Conservation (phyloP, 2,797 vertebrate species). For the Acanthurus leucopareius region DNA sequence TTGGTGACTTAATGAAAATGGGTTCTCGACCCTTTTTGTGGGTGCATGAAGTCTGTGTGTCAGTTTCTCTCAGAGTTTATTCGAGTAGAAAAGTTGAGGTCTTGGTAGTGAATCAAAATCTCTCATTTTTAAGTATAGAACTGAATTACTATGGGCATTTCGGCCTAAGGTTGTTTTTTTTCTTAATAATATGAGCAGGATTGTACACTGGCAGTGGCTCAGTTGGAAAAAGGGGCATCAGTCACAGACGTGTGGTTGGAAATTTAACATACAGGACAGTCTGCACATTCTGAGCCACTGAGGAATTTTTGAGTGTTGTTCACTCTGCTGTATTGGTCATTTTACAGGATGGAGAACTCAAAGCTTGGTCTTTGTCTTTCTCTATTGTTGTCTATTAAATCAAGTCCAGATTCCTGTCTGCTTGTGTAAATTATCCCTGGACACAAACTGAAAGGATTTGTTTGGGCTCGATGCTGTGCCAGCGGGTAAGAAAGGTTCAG, state of each 20-base stretch:
- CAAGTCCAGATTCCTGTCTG: conserved; percentile 34
- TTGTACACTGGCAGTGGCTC: conserved; percentile 52
- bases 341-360: conserved; percentile 31
- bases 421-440: conserved; percentile 41
- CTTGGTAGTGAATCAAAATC: conserved; percentile 44
- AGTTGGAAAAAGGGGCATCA: conserved; percentile 65
- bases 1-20: no score
- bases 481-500: conserved; percentile 33
- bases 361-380: conserved; percentile 10
- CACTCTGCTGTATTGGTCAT: conserved; percentile 46
- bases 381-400: conserved; percentile 1
- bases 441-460: conserved; percentile 37
- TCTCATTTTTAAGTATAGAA: conserved; percentile 46
- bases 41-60: conserved; percentile 13
- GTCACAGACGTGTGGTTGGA: conserved; percentile 64
- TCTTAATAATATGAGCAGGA: conserved; percentile 46
- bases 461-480: conserved; percentile 31
- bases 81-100: conserved; percentile 39
- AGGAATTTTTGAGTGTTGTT: conserved; percentile 38
- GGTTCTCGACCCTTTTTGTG: no score
- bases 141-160: conserved; percentile 55
- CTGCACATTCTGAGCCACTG: conserved; percentile 42
- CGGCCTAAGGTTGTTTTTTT: conserved; percentile 13
- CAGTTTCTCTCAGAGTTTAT: conserved; percentile 45
- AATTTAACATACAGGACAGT: conserved; percentile 61